A percentile compares a stretch with the other conserved stretches of the same genome.
phyloP scores from a whole-genome alignment of 2,113 vertebrate species.

The Callaeas wilsoni region DNA sequence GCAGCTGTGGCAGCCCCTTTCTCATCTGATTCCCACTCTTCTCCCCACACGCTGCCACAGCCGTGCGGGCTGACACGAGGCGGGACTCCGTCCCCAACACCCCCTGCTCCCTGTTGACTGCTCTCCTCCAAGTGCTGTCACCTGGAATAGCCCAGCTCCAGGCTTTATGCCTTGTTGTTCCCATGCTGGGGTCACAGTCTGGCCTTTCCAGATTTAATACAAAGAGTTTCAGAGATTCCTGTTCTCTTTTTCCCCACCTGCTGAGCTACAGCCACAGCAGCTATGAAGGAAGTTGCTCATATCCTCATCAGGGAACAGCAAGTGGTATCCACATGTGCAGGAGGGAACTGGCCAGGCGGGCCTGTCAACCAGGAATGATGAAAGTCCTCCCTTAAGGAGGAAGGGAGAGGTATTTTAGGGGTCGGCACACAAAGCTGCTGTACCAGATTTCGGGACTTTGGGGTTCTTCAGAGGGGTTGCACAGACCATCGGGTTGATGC shows the following conservation, averaged over 20 bases:
- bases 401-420: background rate
- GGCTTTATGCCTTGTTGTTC: background rate
- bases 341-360: background rate
- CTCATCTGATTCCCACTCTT: background rate
- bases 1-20: conserved; percentile 24
- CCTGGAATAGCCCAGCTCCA: background rate
- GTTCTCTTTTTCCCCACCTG: conserved; percentile 39
- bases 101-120: background rate
- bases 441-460: background rate
- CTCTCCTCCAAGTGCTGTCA: background rate
- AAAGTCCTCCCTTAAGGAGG: background rate
- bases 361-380: background rate
- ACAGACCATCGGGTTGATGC: background rate
- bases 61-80: fast-evolving
- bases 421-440: background rate
- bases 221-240: conserved; percentile 25
- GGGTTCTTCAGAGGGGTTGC: background rate
- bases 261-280: conserved; percentile 25
- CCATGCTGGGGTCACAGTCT: background rate
- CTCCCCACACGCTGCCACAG: background rate
- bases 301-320: conserved; percentile 41
- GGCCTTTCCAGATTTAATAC: conserved; percentile 29
- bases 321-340: conserved; percentile 43
- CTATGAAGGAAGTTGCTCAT: conserved; percentile 50
- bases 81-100: background rate